These are phyloP conservation scores for Fragum fragum DNA, from an alignment of 2,888 invertebrate genomes.

Conservation along the genomic window DNA sequence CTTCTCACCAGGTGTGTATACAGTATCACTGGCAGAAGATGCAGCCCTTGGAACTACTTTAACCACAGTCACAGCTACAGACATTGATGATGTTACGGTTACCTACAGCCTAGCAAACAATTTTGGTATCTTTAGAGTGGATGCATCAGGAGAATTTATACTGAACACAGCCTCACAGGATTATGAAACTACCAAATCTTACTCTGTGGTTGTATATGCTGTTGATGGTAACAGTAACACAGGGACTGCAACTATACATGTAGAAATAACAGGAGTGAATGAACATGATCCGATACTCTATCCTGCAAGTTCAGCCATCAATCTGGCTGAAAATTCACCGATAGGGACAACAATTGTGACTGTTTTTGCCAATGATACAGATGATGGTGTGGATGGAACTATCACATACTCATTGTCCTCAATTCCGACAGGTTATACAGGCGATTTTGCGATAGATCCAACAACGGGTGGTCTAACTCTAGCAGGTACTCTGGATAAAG, in stretches of 20 bases:
- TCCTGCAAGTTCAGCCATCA: slow-evolving; percentile 47
- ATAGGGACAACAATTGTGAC: slow-evolving; percentile 64
- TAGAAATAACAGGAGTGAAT: slow-evolving; percentile 72
- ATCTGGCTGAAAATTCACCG: slow-evolving; percentile 72
- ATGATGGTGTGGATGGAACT: slow-evolving; percentile 73
- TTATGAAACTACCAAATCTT: slow-evolving; percentile 68
- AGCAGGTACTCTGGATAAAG: slow-evolving; percentile 49
- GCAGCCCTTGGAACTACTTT: slow-evolving; percentile 60
- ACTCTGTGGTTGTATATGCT: slow-evolving; percentile 90
- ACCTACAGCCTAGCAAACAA: slow-evolving; percentile 61
- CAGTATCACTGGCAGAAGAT: slow-evolving; percentile 73
- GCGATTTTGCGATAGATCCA: slow-evolving; percentile 66
- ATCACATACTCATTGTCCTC: slow-evolving; percentile 67
- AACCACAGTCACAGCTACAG: slow-evolving; percentile 69
- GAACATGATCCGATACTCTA: slow-evolving; percentile 72
- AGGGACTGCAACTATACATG: slow-evolving; percentile 91
- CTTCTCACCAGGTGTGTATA: slow-evolving; percentile 69
- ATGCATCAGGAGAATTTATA: slow-evolving; percentile 56
- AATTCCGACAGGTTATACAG: slow-evolving; percentile 56
- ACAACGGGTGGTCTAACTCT: slow-evolving; percentile 61
- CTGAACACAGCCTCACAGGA: slow-evolving; percentile 65
- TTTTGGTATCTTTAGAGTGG: slow-evolving; percentile 67
- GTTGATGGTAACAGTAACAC: slow-evolving; percentile 95
- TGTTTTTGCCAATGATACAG: slow-evolving; percentile 76
- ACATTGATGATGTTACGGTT: slow-evolving; percentile 68